phyloP scores from a whole-genome alignment of 2,797 vertebrate genomes.

The Novumbra hubbsi region DNA sequence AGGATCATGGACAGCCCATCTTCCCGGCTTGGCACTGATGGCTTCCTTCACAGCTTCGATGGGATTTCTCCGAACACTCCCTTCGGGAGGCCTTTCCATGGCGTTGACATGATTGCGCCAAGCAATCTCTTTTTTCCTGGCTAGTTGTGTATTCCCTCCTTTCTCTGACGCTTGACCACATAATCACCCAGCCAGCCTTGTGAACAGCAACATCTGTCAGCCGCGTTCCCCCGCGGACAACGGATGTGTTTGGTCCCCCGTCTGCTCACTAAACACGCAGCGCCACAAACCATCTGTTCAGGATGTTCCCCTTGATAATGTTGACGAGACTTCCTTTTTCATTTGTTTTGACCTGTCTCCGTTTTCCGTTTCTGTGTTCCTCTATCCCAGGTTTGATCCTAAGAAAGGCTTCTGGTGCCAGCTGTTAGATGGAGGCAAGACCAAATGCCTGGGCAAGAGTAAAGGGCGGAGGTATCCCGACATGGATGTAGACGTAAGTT shows the following conservation, averaged over 20 bases:
- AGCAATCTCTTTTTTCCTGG: not conserved
- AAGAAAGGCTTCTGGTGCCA: constrained; percentile 99
- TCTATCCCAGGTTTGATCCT: constrained; percentile 86
- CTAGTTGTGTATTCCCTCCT: not conserved
- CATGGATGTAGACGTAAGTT: constrained; percentile 89
- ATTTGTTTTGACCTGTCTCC: not conserved
- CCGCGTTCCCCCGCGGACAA: not conserved
- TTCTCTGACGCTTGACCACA: not conserved
- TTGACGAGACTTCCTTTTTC: not conserved
- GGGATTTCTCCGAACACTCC: not conserved
- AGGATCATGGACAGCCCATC: not conserved
- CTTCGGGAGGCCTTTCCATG: not conserved
- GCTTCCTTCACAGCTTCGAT: not conserved
- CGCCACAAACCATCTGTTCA: not conserved
- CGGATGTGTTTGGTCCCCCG: not conserved
- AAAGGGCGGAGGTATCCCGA: constrained; percentile 97
- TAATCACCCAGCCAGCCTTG: not conserved
- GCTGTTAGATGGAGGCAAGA: constrained; percentile 95
- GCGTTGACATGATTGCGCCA: not conserved
- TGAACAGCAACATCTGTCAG: constrained; percentile 1
- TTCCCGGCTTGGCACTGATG: not conserved
- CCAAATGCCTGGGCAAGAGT: constrained; percentile 97
- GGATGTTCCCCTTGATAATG: not conserved
- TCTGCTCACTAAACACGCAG: constrained; percentile 1
- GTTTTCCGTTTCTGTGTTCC: not conserved